A percentile compares a stretch with the other conserved stretches of the same genome.
phyloP scores from a whole-genome alignment of 2,888 invertebrate genomes.

The Drosophila borborema region DNA sequence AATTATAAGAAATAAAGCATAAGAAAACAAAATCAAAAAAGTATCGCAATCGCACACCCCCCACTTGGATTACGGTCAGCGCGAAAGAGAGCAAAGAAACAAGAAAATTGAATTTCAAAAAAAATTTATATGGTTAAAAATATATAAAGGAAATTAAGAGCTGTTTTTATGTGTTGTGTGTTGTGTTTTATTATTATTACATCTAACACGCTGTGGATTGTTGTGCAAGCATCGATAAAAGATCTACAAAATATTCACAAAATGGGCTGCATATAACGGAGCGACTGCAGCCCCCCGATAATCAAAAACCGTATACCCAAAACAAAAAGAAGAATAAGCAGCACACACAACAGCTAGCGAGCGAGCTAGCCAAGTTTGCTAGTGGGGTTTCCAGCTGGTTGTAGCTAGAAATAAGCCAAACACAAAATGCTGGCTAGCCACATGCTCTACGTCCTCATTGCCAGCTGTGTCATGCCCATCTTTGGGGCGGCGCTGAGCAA shows the following conservation, averaged over 20 bases:
- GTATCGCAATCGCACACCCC: slow-evolving; percentile 70
- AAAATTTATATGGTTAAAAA: slow-evolving; percentile 11
- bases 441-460: slow-evolving; percentile 83
- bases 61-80: slow-evolving; percentile 83
- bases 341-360: slow-evolving; percentile 5
- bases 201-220: slow-evolving; percentile 55
- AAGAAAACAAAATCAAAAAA: slow-evolving; percentile 19
- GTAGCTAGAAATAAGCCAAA: slow-evolving; percentile 53
- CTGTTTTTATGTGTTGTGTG: slow-evolving; percentile 42
- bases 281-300: slow-evolving; percentile 38
- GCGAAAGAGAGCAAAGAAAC: slow-evolving; percentile 61
- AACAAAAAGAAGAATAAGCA: neutral
- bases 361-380: slow-evolving; percentile 10
- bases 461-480: slow-evolving; percentile 83
- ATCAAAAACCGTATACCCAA: slow-evolving; percentile 14
- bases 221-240: slow-evolving; percentile 66
- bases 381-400: slow-evolving; percentile 24
- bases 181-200: slow-evolving; percentile 40
- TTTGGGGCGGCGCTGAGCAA: slow-evolving; percentile 84
- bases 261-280: slow-evolving; percentile 67
- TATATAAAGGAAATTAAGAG: slow-evolving; percentile 43
- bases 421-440: slow-evolving; percentile 64
- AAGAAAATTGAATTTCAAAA: slow-evolving; percentile 60
- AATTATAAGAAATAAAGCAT: neutral
- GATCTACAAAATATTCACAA: slow-evolving; percentile 53